Conservation (phyloP, 2,797 vertebrate genomes). For the Enteromius mattozi region DNA sequence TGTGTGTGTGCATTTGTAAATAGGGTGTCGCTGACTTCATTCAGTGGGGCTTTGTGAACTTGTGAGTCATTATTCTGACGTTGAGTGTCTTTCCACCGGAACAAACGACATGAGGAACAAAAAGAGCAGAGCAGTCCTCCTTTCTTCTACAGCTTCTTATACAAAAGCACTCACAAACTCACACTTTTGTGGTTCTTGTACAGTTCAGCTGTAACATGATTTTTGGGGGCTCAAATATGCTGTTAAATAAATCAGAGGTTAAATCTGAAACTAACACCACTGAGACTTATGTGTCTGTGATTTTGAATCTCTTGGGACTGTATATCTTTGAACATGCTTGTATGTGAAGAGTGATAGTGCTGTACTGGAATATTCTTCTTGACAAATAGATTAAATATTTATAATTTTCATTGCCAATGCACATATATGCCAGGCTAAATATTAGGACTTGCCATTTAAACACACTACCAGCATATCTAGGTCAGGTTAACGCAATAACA, state of each 20-base stretch:
- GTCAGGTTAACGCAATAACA: conserved; percentile 27
- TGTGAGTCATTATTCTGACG: conserved; percentile 61
- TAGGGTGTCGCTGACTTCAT: conserved; percentile 55
- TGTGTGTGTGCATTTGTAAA: background rate
- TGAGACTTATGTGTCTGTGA: background rate
- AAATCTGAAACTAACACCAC: background rate
- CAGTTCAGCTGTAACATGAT: background rate
- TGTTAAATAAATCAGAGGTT: background rate
- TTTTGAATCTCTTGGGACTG: conserved; percentile 12
- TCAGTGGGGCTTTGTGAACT: conserved; percentile 57
- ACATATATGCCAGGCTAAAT: conserved; percentile 34
- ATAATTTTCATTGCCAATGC: background rate
- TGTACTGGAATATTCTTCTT: conserved; percentile 50
- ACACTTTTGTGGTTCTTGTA: background rate
- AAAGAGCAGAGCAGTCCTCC: conserved; percentile 45
- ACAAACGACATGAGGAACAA: conserved; percentile 54
- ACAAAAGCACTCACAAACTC: conserved; percentile 21
- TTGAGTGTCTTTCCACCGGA: conserved; percentile 58
- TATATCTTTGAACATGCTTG: conserved; percentile 7
- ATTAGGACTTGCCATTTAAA: conserved; percentile 2
- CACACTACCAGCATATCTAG: conserved; percentile 30
- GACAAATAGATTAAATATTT: conserved; percentile 50
- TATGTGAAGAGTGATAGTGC: background rate
- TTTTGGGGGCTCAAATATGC: background rate
- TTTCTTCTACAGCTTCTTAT: conserved; percentile 31